Evolutionary conservation across 1,140 invertebrate species (phyloP), one percentile per base, ranked within the genome.

Genomic region (roundworm (Caenorhabditis elegans)): DNA sequence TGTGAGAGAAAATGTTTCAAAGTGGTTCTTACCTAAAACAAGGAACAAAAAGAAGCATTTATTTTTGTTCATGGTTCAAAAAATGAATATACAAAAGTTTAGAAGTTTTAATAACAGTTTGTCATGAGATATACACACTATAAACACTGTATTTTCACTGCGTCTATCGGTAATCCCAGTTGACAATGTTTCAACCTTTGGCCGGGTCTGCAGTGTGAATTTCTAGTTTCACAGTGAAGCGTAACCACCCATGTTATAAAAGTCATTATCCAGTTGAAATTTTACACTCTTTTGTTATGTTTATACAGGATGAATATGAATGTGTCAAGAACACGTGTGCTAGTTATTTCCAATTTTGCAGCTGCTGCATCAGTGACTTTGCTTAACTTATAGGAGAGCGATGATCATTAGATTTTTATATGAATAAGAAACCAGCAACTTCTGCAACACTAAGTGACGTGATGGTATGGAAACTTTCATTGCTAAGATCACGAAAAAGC

Each of bases 251-350:
- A n/a, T n/a, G n/a, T 6, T 51, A 24, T 26, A 13, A 19, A 51
- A 51, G 22, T 51, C 22, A 51, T 51, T 51, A 51, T 24, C 19
- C 5, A 51, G 53, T 34, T 15, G 19, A 6, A 15, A 43, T 5
- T 43, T n/a, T 53, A 24, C 51, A 53, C 51, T 53, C 51, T 53
- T 60, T 34, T 15, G 53, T 60, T 70, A 11, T 70, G 60, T 70
- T 70, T n/a, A n/a, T n/a, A n/a, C 28, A 70, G 60, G 17, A 17
- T 34, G 15, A 60, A 43, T 43, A 43, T n/a, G 28, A 22, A 24
- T 70, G 17, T 70, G 60, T 70, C 60, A 70, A 43, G 39, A 70
- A 39, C 60, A 70, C 4, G 24, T 22, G 5, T 24, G 49, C n/a
- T 4, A n/a, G 22, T 43, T 22, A 43, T 70, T 39, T 70, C 28